Base-by-base conservation (phyloP, 2,888 invertebrate genomes). In the Itoplectis maculator region DNA sequence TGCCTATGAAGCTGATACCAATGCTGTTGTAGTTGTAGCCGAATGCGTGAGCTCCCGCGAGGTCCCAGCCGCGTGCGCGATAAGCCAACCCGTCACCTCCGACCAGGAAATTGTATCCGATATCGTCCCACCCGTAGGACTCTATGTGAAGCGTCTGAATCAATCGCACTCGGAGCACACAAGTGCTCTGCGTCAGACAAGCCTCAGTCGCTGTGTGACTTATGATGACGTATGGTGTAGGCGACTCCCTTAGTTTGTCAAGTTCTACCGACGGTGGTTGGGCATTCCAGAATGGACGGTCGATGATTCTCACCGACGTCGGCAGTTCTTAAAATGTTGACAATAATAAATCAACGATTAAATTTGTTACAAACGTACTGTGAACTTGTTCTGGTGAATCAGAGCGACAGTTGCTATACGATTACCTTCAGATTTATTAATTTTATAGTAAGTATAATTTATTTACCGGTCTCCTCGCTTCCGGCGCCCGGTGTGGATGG, bases 81-180 rank as follows among this genome's bases (percentile, higher is more conserved):
- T 96, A 97, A 0, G 95, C 95, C 8, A 95, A 94, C 0, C 97
- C 97, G 89, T 97, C 97, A 4, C 96, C 97, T 0, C 96, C 97
- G 1, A 97, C 94, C 1, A 97, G 92, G 87, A 97, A 97, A 89
- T 96, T 97, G 90, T 96, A 97, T 0, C 94, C 95, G 29, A 97
- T 96, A 89, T 97, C 97, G 79, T 93, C 94, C 94, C 95, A 96
- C 0, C 93, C 91, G 76, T 91, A 92, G 20, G 94, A 94, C 86
- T 96, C 96, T 45, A 97, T 95, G 90, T 97, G 96, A 72, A 86
- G 89, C 0, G 87, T 89, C 70, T 92, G 92, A 3, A 88, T 87
- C 11, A 83, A 35, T 40, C 90, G 87, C 0, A 92, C 91, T 5
- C 81, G 86, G 0, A 85, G 77, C 0, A 87, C 84, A 40, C 92